Percentiles rank a stretch among this genome's conserved stretches.
These are phyloP conservation scores for Pararge aegeria DNA, from an alignment of 1,140 invertebrate species.

Conservation along the genomic window DNA sequence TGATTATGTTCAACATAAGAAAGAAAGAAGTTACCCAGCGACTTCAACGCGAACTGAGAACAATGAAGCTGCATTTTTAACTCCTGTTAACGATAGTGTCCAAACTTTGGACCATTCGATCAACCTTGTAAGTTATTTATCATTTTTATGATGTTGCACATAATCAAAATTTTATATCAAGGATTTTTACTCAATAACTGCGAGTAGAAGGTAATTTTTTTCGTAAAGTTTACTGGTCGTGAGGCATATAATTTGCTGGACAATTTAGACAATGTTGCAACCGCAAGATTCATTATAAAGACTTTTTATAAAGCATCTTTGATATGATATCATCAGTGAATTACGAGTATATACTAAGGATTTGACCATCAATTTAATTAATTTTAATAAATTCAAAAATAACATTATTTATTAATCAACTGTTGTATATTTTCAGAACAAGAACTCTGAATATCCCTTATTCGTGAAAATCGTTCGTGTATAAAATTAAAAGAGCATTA, in stretches of 20 bases:
- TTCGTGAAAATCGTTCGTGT: conserved; percentile 46
- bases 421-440: conserved; percentile 18
- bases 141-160: conserved; percentile 2
- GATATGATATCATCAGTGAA: too few species aligned
- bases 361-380: too few species aligned
- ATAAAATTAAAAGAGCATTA: conserved; percentile 27
- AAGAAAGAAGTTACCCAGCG: neutral
- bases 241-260: neutral
- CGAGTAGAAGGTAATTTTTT: neutral
- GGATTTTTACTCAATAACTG: neutral
- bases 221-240: neutral
- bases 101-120: conserved; percentile 56
- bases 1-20: neutral
- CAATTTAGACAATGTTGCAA: neutral
- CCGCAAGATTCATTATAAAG: neutral
- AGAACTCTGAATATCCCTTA: conserved; percentile 29
- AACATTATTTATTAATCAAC: neutral
- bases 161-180: neutral
- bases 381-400: too few species aligned
- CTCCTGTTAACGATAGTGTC: conserved; percentile 7
- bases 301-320: too few species aligned
- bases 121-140: conserved; percentile 35
- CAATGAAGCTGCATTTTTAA: neutral
- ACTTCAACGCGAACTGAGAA: neutral
- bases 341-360: too few species aligned